Conservation (phyloP, 2,888 invertebrate genomes). For the Ophioninae sp. region DNA sequence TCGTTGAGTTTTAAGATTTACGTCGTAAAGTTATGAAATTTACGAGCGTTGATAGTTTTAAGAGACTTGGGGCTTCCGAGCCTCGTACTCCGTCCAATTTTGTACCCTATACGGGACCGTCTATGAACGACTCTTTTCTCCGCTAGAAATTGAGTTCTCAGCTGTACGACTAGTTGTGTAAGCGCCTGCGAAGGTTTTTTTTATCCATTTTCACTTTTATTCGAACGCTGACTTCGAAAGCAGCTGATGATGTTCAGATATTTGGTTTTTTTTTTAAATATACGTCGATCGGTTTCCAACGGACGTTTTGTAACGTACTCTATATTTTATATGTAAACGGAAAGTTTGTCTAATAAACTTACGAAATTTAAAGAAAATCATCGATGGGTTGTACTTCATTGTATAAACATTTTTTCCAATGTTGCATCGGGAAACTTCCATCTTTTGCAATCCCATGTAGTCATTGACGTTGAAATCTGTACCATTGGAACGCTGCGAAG, state of each 20-base stretch:
- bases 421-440: background rate
- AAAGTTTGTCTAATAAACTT: constrained; percentile 8
- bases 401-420: background rate
- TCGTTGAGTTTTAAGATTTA: constrained; percentile 38
- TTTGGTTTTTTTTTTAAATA: background rate
- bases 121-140: constrained; percentile 7
- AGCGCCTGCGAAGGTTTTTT: background rate
- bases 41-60: constrained; percentile 43
- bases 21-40: constrained; percentile 43
- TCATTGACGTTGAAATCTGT: no score
- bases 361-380: background rate
- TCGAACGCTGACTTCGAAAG: background rate
- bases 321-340: constrained; percentile 1
- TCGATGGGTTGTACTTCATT: background rate
- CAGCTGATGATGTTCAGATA: background rate
- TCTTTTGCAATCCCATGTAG: background rate
- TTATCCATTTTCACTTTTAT: background rate
- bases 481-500: no score
- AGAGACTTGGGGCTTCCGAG: constrained; percentile 34
- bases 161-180: background rate
- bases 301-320: background rate
- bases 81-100: constrained; percentile 59
- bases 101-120: constrained; percentile 33
- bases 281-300: background rate
- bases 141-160: background rate